phyloP scores from a whole-genome alignment of 1,140 invertebrate species.

The Leptinotarsa undecemlineata region DNA sequence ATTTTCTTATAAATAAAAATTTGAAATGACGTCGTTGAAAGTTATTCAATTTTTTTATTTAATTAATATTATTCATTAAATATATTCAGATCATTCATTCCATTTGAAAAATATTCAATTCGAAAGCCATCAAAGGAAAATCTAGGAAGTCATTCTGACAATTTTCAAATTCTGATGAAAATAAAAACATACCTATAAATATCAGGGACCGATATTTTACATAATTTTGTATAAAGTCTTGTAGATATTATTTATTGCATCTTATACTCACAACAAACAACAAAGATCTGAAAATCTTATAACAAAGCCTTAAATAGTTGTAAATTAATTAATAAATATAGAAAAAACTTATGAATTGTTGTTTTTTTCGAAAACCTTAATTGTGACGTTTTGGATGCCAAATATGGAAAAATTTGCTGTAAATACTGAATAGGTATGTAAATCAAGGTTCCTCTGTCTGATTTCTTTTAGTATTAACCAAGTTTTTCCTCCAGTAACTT shows the following conservation, averaged over 20 bases:
- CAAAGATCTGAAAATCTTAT: constrained; percentile 44
- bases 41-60: too few relatives aligned
- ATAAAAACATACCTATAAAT: constrained; percentile 39
- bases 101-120: not conserved
- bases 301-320: constrained; percentile 45
- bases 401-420: constrained; percentile 34
- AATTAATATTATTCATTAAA: too few relatives aligned
- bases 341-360: constrained; percentile 26
- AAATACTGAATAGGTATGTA: constrained; percentile 46
- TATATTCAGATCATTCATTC: not conserved
- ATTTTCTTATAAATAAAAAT: constrained; percentile 25
- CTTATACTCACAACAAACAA: constrained; percentile 56
- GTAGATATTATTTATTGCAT: constrained; percentile 56
- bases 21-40: constrained; percentile 4
- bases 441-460: constrained; percentile 36
- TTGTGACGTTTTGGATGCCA: not conserved
- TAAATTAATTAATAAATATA: constrained; percentile 50
- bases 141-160: not conserved
- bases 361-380: constrained; percentile 11
- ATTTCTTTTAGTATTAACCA: constrained; percentile 30
- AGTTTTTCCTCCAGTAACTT: constrained; percentile 35
- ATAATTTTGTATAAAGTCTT: constrained; percentile 54
- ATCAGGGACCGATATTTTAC: constrained; percentile 52
- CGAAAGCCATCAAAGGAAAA: not conserved
- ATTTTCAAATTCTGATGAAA: constrained; percentile 28